Percentiles rank a stretch among this genome's conserved stretches.
Conservation (phyloP, 92 coral and sea anemone species). For the Galaxea fascicularis region DNA sequence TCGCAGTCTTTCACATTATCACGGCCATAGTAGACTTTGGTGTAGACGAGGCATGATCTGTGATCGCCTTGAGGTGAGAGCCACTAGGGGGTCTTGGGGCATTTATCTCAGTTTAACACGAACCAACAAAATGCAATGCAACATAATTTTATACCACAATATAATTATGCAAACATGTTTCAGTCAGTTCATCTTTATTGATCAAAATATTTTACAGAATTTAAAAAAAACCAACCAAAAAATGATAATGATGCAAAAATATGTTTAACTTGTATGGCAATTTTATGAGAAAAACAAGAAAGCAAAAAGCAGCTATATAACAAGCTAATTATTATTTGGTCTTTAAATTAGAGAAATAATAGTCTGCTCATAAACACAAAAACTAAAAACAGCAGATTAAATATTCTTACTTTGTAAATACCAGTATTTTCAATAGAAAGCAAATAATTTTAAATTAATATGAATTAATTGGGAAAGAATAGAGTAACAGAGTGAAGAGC, state of each 20-base stretch:
- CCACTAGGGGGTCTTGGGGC: too few relatives aligned
- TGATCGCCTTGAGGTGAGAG: too few relatives aligned
- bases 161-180: background rate
- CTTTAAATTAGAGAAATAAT: background rate
- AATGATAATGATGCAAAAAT: background rate
- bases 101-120: too few relatives aligned
- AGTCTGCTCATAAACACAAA: background rate
- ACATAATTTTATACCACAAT: background rate
- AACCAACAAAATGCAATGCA: too few relatives aligned
- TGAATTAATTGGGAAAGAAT: too few relatives aligned
- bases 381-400: too few relatives aligned
- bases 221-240: background rate
- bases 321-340: background rate
- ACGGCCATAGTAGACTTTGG: too few relatives aligned
- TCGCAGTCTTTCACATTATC: too few relatives aligned
- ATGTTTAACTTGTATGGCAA: background rate
- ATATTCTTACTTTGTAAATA: too few relatives aligned
- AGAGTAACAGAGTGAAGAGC: background rate
- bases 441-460: background rate
- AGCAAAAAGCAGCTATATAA: background rate
- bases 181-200: constrained; percentile 11
- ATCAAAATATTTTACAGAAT: constrained; percentile 20
- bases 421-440: background rate
- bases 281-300: background rate
- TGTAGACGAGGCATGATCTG: too few relatives aligned